Conservation (phyloP, 2,797 vertebrate species). For the Pristis pectinata region DNA sequence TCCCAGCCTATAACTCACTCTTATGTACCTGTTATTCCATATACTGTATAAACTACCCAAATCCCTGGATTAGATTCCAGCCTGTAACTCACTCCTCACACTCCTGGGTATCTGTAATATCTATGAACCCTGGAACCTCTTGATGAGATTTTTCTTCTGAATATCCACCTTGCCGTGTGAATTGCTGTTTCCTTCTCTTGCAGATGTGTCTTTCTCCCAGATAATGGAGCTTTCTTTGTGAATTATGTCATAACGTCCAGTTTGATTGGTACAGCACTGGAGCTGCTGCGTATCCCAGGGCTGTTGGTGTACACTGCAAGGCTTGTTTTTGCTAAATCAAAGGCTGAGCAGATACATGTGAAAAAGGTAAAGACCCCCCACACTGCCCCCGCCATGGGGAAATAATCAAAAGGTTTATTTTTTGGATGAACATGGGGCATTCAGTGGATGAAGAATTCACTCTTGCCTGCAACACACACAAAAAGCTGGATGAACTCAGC, state of each 20-base stretch:
- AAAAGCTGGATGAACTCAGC: no score
- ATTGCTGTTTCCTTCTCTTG: not conserved
- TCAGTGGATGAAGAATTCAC: not conserved
- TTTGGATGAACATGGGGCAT: no score
- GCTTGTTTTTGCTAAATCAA: conserved; percentile 84
- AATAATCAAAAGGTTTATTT: not conserved
- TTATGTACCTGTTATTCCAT: not conserved
- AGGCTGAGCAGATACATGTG: conserved; percentile 84
- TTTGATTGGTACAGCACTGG: conserved; percentile 84
- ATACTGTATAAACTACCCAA: not conserved
- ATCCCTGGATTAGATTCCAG: not conserved
- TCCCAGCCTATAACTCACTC: not conserved
- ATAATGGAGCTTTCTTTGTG: conserved; percentile 93
- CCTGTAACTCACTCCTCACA: not conserved
- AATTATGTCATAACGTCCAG: conserved; percentile 91
- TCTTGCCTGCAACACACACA: not conserved
- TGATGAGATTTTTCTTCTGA: not conserved
- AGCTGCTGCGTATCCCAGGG: conserved; percentile 79
- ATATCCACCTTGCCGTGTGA: not conserved
- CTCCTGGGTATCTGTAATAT: not conserved
- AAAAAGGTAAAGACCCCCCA: conserved; percentile 64
- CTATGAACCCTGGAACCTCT: not conserved
- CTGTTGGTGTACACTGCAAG: conserved; percentile 76
- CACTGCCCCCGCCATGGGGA: not conserved
- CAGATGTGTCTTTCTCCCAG: conserved; percentile 93